phyloP scores from a whole-genome alignment of 2,113 vertebrate species.

The Australoheros scitulus region DNA sequence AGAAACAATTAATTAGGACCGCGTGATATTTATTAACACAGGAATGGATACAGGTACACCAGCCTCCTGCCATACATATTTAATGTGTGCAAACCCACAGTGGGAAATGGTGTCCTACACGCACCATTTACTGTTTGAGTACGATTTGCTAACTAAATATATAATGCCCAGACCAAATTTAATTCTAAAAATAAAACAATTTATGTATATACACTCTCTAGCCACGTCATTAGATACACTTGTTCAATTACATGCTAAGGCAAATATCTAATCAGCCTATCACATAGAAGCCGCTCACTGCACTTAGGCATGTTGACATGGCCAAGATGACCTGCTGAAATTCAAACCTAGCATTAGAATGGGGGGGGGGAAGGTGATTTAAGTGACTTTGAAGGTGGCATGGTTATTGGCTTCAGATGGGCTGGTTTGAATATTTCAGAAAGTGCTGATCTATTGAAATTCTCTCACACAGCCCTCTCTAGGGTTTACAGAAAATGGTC shows the following conservation, averaged over 20 bases:
- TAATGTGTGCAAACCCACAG: not conserved
- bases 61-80: not conserved
- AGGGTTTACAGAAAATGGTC: not conserved
- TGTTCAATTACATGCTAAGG: too few relatives aligned
- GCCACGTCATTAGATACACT: too few relatives aligned
- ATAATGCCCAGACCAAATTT: not conserved
- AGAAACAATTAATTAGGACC: not conserved
- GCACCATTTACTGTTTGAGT: not conserved
- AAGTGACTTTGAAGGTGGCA: not conserved
- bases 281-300: rapidly evolving
- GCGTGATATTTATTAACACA: not conserved
- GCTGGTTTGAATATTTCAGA: not conserved
- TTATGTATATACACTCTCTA: not conserved
- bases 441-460: not conserved
- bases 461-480: not conserved
- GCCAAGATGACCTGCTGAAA: not conserved
- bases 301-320: not conserved
- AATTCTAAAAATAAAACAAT: not conserved
- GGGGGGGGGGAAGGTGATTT: not conserved
- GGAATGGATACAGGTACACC: not conserved
- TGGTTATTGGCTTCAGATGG: not conserved
- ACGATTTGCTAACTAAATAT: not conserved
- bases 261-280: not conserved
- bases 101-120: not conserved
- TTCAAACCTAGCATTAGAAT: not conserved